These are phyloP conservation scores for Tonatia bakeri DNA, from an alignment of 2,113 vertebrate genomes.

Conservation along the genomic window DNA sequence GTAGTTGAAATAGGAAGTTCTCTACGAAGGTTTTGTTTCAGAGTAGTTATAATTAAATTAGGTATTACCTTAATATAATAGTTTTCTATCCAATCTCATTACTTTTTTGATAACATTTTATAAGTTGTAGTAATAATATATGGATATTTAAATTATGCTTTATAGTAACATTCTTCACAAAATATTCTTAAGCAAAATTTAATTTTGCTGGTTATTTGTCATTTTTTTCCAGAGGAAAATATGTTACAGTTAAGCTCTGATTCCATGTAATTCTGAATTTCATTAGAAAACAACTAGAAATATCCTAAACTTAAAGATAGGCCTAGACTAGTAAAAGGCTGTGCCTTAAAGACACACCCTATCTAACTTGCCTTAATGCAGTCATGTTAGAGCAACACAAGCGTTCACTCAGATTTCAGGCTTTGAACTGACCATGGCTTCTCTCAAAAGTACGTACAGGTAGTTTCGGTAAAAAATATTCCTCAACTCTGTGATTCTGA, in stretches of 20 bases:
- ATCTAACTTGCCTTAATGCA: constrained; percentile 11
- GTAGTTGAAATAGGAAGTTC: not conserved
- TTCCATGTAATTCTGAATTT: not conserved
- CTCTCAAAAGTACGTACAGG: not conserved
- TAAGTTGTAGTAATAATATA: not conserved
- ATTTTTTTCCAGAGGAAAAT: not conserved
- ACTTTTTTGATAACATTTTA: not conserved
- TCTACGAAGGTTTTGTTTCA: not conserved
- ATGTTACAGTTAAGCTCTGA: not conserved
- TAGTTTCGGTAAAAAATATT: not conserved
- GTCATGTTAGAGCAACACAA: not conserved
- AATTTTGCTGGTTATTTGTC: not conserved
- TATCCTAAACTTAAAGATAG: not conserved
- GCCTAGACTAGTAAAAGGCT: not conserved
- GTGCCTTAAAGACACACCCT: not conserved
- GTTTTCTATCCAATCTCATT: not conserved
- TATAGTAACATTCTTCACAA: not conserved
- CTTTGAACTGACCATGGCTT: not conserved
- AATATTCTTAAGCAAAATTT: not conserved
- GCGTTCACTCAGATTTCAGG: not conserved
- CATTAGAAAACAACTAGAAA: not conserved
- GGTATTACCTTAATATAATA: not conserved
- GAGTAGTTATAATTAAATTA: not conserved
- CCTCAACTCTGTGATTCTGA: not conserved
- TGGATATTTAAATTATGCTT: not conserved